Conservation (phyloP, 2,113 vertebrate species). For the Ctenomys sociabilis region DNA sequence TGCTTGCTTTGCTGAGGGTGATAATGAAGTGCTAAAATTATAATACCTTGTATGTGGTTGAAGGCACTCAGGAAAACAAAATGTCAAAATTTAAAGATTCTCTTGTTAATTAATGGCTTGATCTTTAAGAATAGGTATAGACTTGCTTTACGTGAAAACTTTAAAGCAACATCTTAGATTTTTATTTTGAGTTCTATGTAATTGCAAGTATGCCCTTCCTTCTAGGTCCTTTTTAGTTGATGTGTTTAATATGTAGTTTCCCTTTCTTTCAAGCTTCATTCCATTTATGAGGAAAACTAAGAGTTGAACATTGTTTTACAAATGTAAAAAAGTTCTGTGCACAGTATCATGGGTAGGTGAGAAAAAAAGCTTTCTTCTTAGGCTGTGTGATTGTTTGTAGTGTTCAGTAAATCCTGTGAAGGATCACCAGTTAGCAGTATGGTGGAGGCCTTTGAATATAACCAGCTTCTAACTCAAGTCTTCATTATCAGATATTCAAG, state of each 20-base stretch:
- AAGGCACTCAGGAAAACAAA: slow-evolving; percentile 21
- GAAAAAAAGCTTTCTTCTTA: not conserved
- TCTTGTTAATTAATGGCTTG: not conserved
- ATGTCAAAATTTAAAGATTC: not conserved
- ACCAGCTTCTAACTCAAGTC: not conserved
- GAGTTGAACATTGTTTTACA: not conserved
- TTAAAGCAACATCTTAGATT: not conserved
- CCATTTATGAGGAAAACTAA: not conserved
- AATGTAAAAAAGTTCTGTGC: not conserved
- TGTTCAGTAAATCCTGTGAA: not conserved
- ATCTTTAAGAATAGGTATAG: not conserved
- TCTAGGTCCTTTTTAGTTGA: not conserved
- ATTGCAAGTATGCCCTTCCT: not conserved
- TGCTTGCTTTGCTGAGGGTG: slow-evolving; percentile 31
- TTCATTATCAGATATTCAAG: not conserved
- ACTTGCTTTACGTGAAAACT: not conserved
- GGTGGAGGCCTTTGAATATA: not conserved
- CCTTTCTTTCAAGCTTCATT: not conserved
- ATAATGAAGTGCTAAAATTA: slow-evolving; percentile 22
- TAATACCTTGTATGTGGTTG: not conserved
- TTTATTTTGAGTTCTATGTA: not conserved
- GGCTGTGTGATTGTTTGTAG: not conserved
- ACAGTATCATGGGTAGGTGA: not conserved
- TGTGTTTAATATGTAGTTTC: not conserved
- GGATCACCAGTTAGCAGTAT: not conserved